Evolutionary conservation across 2,888 invertebrate species (phyloP).

Genomic region (Frankliniella intonsa): DNA sequence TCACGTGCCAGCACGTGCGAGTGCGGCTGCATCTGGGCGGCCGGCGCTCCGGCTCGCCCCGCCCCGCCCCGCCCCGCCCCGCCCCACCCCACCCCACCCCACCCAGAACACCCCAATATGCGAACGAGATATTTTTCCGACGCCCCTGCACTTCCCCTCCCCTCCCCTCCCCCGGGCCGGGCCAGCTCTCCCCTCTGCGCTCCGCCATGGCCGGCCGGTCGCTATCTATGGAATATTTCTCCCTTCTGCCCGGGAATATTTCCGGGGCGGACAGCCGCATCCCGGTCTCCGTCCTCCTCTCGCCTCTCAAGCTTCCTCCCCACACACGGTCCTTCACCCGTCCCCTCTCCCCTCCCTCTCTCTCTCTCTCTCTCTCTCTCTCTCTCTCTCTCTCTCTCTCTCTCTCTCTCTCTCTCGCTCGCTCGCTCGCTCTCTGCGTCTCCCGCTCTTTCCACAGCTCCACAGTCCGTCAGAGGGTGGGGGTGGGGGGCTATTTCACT

Average conservation of each 20-base stretch:
- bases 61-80: background rate
- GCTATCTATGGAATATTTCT: background rate
- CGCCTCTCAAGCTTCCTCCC: background rate
- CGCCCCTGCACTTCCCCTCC: background rate
- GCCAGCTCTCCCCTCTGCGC: too few species aligned
- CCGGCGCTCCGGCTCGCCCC: background rate
- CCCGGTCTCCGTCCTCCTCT: background rate
- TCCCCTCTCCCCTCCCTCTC: background rate
- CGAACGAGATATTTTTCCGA: background rate
- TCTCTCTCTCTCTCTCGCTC: constrained; percentile 32
- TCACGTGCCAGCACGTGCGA: too few species aligned
- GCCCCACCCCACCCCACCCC: background rate
- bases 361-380: constrained; percentile 29
- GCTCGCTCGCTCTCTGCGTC: constrained; percentile 32
- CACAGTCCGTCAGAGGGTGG: too few species aligned
- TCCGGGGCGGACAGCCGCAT: background rate
- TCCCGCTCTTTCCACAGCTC: background rate
- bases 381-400: constrained; percentile 32
- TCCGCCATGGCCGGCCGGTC: background rate
- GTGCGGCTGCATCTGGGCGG: background rate
- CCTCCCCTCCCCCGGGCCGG: constrained; percentile 27
- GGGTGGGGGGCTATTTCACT: too few species aligned
- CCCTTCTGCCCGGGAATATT: too few species aligned
- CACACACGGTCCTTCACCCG: background rate
- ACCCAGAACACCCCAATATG: background rate